Conservation (phyloP, 2,797 vertebrate genomes). For the Betta splendens region DNA sequence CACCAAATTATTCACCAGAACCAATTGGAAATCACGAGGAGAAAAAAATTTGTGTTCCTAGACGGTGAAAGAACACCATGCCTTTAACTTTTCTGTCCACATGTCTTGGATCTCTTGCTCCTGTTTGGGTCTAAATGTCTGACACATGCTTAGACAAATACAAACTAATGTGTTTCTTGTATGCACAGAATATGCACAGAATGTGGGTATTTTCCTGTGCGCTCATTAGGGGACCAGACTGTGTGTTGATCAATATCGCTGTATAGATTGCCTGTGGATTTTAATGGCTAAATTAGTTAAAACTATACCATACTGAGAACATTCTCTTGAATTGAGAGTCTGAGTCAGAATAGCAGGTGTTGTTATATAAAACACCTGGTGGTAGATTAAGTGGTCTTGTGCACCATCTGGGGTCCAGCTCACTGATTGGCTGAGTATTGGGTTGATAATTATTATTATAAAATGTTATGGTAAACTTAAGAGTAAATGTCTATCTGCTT, state of each 20-base stretch:
- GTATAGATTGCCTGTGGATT: constrained; percentile 14
- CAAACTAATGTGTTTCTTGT: neutral
- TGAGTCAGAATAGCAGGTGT: constrained; percentile 20
- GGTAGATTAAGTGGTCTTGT: constrained; percentile 24
- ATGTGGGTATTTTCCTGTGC: constrained; percentile 10
- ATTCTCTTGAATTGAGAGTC: constrained; percentile 25
- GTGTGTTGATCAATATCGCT: constrained; percentile 10
- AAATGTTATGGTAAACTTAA: constrained; percentile 3
- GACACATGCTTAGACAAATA: neutral
- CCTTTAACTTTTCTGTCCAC: too few species aligned
- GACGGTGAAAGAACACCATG: too few species aligned
- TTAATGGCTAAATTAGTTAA: constrained; percentile 28
- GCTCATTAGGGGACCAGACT: constrained; percentile 28
- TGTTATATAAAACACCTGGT: constrained; percentile 9
- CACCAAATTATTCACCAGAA: too few species aligned
- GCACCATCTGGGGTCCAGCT: constrained; percentile 3
- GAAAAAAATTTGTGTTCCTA: too few species aligned
- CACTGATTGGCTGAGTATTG: constrained; percentile 16
- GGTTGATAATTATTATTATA: constrained; percentile 32
- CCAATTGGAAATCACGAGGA: too few species aligned
- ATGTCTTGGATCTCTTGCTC: too few species aligned
- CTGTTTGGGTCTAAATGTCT: too few species aligned
- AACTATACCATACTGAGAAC: constrained; percentile 31
- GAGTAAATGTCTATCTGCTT: neutral
- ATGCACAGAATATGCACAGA: neutral